phyloP scores from a whole-genome alignment of 2,888 invertebrate genomes.

The Gymnocheta viridis region DNA sequence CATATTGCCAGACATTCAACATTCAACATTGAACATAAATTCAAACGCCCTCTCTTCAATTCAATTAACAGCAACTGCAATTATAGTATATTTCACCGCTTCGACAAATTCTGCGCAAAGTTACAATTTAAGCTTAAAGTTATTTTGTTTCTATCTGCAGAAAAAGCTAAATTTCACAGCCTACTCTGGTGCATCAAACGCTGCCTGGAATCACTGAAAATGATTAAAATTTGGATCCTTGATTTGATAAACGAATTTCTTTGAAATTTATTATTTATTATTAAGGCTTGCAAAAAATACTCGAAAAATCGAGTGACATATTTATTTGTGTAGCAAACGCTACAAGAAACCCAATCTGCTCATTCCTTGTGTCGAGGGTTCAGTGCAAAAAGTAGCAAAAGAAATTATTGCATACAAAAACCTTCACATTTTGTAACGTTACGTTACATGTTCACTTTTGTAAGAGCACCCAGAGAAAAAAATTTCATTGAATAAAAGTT shows the following conservation, averaged over 20 bases:
- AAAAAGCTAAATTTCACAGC: too few relatives aligned
- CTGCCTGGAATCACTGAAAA: too few relatives aligned
- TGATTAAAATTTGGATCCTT: too few relatives aligned
- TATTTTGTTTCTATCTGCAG: too few relatives aligned
- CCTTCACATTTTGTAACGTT: background rate
- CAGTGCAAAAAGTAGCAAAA: background rate
- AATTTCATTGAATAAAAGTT: constrained; percentile 30
- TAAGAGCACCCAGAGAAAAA: background rate
- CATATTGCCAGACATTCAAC: constrained; percentile 53
- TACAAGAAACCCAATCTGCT: background rate
- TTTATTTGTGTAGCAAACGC: background rate
- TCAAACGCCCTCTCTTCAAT: background rate
- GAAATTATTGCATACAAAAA: constrained; percentile 6
- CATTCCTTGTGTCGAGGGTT: background rate
- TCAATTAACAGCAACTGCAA: constrained; percentile 29
- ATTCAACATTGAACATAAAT: constrained; percentile 45
- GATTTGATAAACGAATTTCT: too few relatives aligned
- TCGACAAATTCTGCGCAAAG: too few relatives aligned
- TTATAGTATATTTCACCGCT: background rate
- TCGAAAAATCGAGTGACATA: too few relatives aligned
- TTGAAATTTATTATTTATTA: too few relatives aligned
- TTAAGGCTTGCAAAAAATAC: too few relatives aligned
- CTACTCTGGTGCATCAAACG: too few relatives aligned
- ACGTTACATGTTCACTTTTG: constrained; percentile 5
- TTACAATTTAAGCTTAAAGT: background rate